phyloP scores from a whole-genome alignment of 1,140 invertebrate species.

The Cydia fagiglandana region DNA sequence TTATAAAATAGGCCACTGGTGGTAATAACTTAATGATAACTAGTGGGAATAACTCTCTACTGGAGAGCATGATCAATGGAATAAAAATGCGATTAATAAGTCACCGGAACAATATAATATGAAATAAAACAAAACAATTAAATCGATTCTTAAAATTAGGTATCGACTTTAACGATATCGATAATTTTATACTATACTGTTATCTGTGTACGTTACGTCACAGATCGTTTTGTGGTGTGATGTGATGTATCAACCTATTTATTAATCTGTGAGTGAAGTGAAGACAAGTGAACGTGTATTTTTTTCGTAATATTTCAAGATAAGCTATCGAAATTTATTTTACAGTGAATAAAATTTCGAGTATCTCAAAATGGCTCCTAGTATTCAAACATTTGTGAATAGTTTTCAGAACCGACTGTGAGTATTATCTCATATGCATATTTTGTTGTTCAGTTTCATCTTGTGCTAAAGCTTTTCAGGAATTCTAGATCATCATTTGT shows the following conservation, averaged over 20 bases:
- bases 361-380: slow-evolving; percentile 58
- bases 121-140: no score
- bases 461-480: background rate
- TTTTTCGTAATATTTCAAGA: slow-evolving; percentile 24
- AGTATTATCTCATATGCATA: slow-evolving; percentile 47
- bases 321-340: slow-evolving; percentile 10
- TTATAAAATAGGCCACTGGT: no score
- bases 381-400: slow-evolving; percentile 68
- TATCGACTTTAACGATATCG: background rate
- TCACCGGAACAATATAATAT: no score
- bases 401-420: slow-evolving; percentile 74
- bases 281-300: slow-evolving; percentile 26
- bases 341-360: slow-evolving; percentile 15
- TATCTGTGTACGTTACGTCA: slow-evolving; percentile 18
- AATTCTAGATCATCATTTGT: background rate
- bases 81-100: no score
- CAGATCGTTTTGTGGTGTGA: background rate
- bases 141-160: no score
- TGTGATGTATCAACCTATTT: background rate
- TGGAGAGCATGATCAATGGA: no score
- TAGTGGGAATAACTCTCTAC: no score
- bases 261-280: slow-evolving; percentile 15
- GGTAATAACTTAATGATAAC: no score
- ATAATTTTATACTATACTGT: background rate
- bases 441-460: slow-evolving; percentile 23